Evolutionary conservation across 2,888 invertebrate genomes (phyloP), one percentile per base, ranked within the genome.

Genomic region (Cosmia trapezina): DNA sequence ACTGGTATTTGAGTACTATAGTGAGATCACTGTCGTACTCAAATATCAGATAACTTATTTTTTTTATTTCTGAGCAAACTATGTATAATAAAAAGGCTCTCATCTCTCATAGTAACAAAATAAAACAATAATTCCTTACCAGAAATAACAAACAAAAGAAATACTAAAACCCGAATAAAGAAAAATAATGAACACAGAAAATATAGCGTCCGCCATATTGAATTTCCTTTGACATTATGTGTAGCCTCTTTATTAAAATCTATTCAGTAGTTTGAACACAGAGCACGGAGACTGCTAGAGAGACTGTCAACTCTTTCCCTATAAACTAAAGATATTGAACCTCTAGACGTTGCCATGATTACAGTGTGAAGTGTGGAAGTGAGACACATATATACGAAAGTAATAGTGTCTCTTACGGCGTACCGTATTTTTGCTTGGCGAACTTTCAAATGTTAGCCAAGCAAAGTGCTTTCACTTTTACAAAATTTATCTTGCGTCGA

Each of bases 151-250:
- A 75, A 76, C 28, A 47, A 28, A 28, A 41, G 4, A 54, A 33
- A 66, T 54, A 28, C n/a, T 17, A 19, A 74, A n/a, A n/a, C 19
- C 37, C 17, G 9, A 28, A 41, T 54, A 33, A 41, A 33, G 6
- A 12, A 56, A 76, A 56, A 49, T 41, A 47, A 54, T 54, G 37
- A 75, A 41, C 45, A 56, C 7, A 43, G 22, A 33, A 54, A 54
- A 54, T 41, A 33, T 54, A 33, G 41, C 53, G 28, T 53, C 37
- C 53, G 53, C 76, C 28, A 47, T 73, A 66, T 66, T 76, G 28
- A 33, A 73, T 73, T 76, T 76, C 67, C 66, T 47, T 73, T 76
- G 59, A 70, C 59, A 14, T 53, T 49, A 41, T 76, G 7, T 43
- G 69, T 59, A 28, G 59, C 37, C 43, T 67, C 68, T 73, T 73